A percentile compares a stretch with the other conserved stretches of the same genome.
Evolutionary conservation across 1,140 invertebrate species (phyloP).

Genomic region (Orussus abietinus): DNA sequence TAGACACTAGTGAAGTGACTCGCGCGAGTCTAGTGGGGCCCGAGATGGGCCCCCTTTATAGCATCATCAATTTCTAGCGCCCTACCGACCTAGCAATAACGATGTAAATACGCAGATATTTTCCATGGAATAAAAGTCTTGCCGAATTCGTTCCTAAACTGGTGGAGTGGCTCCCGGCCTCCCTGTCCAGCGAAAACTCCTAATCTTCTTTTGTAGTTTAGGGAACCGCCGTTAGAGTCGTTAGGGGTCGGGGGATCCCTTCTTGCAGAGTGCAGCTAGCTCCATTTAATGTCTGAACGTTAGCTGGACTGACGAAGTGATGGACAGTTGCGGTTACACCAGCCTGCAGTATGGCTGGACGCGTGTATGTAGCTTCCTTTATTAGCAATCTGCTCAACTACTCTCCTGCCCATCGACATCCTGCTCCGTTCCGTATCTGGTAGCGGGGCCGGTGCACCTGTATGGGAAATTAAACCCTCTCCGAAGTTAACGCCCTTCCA

Average conservation of each 20-base stretch:
- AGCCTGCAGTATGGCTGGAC: too few species aligned
- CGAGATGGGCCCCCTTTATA: too few species aligned
- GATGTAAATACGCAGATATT: conserved; percentile 53
- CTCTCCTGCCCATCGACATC: conserved; percentile 5
- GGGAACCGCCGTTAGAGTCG: too few species aligned
- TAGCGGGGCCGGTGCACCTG: too few species aligned
- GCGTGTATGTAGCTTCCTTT: conserved; percentile 38
- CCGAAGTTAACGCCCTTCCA: conserved; percentile 1
- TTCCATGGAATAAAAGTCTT: conserved; percentile 51
- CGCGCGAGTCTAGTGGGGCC: too few species aligned
- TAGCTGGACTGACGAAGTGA: conserved; percentile 44
- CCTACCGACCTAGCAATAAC: too few species aligned
- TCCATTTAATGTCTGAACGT: conserved; percentile 52
- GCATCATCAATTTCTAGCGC: too few species aligned
- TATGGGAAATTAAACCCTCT: conserved; percentile 1
- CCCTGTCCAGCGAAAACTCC: conserved; percentile 21
- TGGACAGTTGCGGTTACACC: conserved; percentile 49
- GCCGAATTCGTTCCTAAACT: conserved; percentile 40
- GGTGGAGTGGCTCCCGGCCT: too few species aligned
- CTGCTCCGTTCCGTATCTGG: neutral
- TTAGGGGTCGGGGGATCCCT: conserved; percentile 37
- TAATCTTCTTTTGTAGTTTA: too few species aligned
- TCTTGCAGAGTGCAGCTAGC: conserved; percentile 44
- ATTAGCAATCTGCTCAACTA: conserved; percentile 29
- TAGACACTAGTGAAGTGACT: too few species aligned